Base-by-base conservation (phyloP, 1,140 invertebrate species). In the Aphis gossypii region DNA sequence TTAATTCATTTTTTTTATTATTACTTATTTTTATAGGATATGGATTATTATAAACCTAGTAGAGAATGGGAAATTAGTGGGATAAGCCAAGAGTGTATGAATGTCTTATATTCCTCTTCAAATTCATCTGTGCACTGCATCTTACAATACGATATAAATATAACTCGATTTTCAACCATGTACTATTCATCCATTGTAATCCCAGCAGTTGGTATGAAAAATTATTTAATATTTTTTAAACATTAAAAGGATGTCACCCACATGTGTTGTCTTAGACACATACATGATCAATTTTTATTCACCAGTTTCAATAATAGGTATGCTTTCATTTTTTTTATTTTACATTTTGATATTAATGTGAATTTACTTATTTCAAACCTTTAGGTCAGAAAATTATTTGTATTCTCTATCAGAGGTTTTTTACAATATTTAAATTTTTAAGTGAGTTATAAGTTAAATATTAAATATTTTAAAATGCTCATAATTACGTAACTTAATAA, bases 181-280 rank as follows among this genome's bases (percentile, higher is more conserved):
- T 93, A 93, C 46, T 84, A 48, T 84, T 93, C 91, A 56, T 93
- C 91, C 6, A 51, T 93, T 38, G 25, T 93, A 41, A 84, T 93
- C 30, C 91, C 91, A 14, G 91, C 48, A 25, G 1, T 84, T 84
- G 91, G 91, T 93, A 93, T 30, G 91, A 88, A 6, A 87, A n/a
- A 7, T 87, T 8, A 87, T 87, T 48, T 14, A 0, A 86, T 46
- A 3, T 86, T 30, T 1, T 82, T 11, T 68, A 30, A 5, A 68
- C 3, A 30, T 86, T 44, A 41, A 41, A 41, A 41, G 38, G 38
- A 41, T 41, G 38, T 41, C 38, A 41, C 38, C 38, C 38, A 41
- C 38, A 41, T 41, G 38, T 41, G 38, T 41, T 41, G 38, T 41
- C 38, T 41, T 41, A 2, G 38, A 41, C 38, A 41, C 38, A 41